A percentile compares a stretch with the other conserved stretches of the same genome.
Evolutionary conservation across 1,140 invertebrate genomes (phyloP).

Genomic region (Vollenhovia emeryi): DNA sequence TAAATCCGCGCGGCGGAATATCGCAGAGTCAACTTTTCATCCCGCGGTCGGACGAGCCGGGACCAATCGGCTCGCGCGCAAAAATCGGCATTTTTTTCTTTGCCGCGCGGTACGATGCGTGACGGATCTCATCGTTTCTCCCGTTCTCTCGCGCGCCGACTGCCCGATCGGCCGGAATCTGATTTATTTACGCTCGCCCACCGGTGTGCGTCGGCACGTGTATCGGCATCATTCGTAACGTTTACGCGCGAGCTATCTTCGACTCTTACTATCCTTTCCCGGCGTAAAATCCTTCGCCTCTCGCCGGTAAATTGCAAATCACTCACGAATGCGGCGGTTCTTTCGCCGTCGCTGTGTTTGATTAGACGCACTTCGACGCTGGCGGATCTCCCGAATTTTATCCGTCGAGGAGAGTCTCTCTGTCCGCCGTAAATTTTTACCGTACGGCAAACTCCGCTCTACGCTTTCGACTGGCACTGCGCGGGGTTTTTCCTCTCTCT

Average conservation of each 20-base stretch:
- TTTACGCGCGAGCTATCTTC: not conserved
- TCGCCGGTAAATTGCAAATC: not conserved
- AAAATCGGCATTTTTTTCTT: slow-evolving; percentile 32
- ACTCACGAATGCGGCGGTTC: not conserved
- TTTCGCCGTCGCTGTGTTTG: not conserved
- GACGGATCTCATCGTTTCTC: not conserved
- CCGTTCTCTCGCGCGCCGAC: not conserved
- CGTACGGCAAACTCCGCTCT: not conserved
- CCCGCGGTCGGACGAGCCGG: slow-evolving; percentile 31
- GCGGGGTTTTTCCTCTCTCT: no score
- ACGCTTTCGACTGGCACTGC: not conserved
- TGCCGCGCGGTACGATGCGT: not conserved
- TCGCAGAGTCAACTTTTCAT: slow-evolving; percentile 54
- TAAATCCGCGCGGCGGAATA: slow-evolving; percentile 45
- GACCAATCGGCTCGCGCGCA: slow-evolving; percentile 11
- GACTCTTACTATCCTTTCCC: not conserved
- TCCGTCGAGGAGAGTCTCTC: not conserved
- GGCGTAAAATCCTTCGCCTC: not conserved
- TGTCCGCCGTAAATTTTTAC: slow-evolving; percentile 29
- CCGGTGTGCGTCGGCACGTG: not conserved
- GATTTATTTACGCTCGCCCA: slow-evolving; percentile 34
- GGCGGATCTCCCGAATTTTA: not conserved
- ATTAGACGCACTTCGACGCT: not conserved
- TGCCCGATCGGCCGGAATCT: slow-evolving; percentile 10
- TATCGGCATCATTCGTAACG: slow-evolving; percentile 14